phyloP scores from a whole-genome alignment of 2,888 invertebrate species.

The Noctuana brunneofusca region DNA sequence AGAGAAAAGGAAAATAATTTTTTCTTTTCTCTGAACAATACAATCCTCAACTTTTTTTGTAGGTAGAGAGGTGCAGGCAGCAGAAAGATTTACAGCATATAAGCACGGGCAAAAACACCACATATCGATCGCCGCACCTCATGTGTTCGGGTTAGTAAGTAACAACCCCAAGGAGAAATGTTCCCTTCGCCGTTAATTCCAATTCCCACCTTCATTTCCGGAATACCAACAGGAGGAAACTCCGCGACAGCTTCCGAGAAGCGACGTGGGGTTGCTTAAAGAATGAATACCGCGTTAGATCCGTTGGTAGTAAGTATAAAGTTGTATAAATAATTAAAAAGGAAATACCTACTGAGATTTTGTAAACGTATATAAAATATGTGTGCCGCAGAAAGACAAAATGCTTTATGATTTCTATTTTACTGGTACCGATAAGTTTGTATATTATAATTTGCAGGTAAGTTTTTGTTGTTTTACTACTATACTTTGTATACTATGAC shows the following conservation, averaged over 20 bases:
- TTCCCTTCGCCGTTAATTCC: constrained; percentile 3
- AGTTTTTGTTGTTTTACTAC: no score
- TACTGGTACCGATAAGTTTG: no score
- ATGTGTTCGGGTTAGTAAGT: background rate
- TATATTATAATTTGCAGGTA: no score
- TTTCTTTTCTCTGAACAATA: no score
- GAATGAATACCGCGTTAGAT: background rate
- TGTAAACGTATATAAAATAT: background rate
- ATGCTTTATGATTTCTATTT: background rate
- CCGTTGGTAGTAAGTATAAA: background rate
- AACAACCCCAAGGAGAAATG: constrained; percentile 5
- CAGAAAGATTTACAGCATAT: no score
- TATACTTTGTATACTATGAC: no score
- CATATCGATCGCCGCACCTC: background rate
- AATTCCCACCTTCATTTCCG: constrained; percentile 9
- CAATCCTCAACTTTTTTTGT: no score
- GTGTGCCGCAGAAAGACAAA: background rate
- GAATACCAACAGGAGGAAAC: constrained; percentile 8
- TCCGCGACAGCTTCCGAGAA: constrained; percentile 6
- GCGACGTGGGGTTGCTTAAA: constrained; percentile 4
- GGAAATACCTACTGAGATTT: background rate
- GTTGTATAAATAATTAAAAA: background rate
- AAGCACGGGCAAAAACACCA: background rate
- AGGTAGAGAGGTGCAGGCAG: no score
- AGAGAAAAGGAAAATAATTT: no score